A percentile compares a stretch with the other conserved stretches of the same genome.
phyloP scores from a whole-genome alignment of 2,888 invertebrate species.

The Spodoptera exigua region DNA sequence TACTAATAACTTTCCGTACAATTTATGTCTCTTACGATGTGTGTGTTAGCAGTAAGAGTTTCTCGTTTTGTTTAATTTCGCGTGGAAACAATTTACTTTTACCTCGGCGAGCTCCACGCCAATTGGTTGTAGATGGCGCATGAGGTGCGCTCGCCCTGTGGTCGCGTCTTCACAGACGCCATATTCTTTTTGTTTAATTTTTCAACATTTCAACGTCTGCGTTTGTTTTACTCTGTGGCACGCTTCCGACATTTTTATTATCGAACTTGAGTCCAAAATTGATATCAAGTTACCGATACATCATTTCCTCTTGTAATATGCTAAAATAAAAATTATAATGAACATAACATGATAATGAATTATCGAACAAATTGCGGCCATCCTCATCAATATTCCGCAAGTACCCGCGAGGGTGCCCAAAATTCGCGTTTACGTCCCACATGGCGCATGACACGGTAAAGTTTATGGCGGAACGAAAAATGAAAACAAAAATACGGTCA shows the following conservation, averaged over 20 bases:
- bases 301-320: conserved; percentile 49
- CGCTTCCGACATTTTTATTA: conserved; percentile 64
- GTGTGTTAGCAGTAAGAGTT: conserved; percentile 56
- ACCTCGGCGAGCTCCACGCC: conserved; percentile 77
- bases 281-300: conserved; percentile 45
- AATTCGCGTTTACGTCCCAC: conserved; percentile 73
- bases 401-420: conserved; percentile 66
- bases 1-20: conserved; percentile 43
- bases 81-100: conserved; percentile 78
- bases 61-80: conserved; percentile 65
- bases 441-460: conserved; percentile 79
- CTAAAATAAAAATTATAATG: conserved; percentile 42
- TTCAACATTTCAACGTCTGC: conserved; percentile 65
- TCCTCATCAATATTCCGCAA: conserved; percentile 69
- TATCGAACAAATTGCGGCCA: conserved; percentile 58
- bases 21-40: conserved; percentile 44
- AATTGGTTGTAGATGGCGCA: conserved; percentile 86
- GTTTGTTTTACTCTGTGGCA: conserved; percentile 56
- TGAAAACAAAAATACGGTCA: conserved; percentile 73
- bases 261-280: conserved; percentile 49
- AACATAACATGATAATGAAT: conserved; percentile 50
- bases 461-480: conserved; percentile 78
- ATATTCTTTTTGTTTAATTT: conserved; percentile 70
- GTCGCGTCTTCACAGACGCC: conserved; percentile 79
- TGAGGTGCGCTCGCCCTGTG: conserved; percentile 81